Percentiles rank a stretch among this genome's conserved stretches.
These are phyloP conservation scores for Baryphthengus martii DNA, from an alignment of 2,113 vertebrate species.

Conservation along the genomic window DNA sequence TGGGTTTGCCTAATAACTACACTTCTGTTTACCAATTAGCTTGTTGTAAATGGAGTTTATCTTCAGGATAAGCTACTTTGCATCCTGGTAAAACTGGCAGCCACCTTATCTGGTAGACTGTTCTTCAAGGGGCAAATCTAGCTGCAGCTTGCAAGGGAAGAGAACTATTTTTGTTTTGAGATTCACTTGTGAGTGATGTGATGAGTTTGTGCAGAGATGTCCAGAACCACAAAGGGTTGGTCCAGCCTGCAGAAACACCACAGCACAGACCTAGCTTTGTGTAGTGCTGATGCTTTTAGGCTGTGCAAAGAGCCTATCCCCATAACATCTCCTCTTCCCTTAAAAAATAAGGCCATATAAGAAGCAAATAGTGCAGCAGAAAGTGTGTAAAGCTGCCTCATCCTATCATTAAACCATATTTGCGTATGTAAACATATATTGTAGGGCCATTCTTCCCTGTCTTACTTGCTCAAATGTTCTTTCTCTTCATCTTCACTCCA, in stretches of 20 bases:
- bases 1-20: background rate
- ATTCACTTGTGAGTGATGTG: fast-evolving
- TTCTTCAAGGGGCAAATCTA: background rate
- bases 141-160: background rate
- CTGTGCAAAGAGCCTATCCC: background rate
- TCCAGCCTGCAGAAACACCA: background rate
- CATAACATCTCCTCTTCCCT: fast-evolving
- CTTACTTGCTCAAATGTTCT: background rate
- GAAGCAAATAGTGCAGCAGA: background rate
- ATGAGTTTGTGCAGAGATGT: background rate
- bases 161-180: background rate
- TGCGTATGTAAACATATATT: background rate
- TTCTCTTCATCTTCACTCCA: background rate
- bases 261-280: background rate
- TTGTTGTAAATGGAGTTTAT: background rate
- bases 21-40: background rate
- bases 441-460: background rate
- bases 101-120: background rate
- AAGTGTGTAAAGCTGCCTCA: background rate
- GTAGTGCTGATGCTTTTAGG: background rate
- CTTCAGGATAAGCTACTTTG: background rate
- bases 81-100: background rate
- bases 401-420: background rate
- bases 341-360: background rate
- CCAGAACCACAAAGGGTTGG: background rate